Evolutionary conservation across 2,797 vertebrate genomes (phyloP).

Genomic region (Rhynchotus rufescens): DNA sequence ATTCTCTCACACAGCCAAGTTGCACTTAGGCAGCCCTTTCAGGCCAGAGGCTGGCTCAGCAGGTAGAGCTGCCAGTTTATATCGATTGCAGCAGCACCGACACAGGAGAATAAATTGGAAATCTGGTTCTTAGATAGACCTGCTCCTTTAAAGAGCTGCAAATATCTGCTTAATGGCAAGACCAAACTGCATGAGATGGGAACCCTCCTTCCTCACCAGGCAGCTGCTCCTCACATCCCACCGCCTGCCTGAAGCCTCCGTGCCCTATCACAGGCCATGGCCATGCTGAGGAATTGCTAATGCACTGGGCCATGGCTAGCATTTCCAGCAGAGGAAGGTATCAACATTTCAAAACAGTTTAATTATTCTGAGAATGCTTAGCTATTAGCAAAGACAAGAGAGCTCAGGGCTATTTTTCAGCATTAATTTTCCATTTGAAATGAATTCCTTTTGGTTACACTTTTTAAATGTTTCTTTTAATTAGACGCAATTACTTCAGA

Average conservation of each 20-base stretch:
- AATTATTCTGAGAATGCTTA: conserved; percentile 85
- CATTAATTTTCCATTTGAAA: conserved; percentile 90
- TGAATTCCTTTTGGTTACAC: conserved; percentile 91
- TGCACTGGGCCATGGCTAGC: conserved; percentile 40
- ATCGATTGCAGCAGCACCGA: not conserved
- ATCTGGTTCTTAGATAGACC: not conserved
- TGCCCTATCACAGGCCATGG: not conserved
- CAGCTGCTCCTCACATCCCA: not conserved
- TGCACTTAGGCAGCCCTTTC: not conserved
- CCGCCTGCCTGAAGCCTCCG: not conserved
- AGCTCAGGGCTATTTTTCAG: conserved; percentile 88
- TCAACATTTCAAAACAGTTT: conserved; percentile 84
- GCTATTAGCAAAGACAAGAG: conserved; percentile 86
- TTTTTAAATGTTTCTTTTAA: conserved; percentile 92
- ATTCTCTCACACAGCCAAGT: not conserved
- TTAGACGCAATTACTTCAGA: conserved; percentile 91
- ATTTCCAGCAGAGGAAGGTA: conserved; percentile 72
- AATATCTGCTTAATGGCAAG: not conserved
- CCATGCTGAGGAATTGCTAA: not conserved
- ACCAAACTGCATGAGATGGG: not conserved
- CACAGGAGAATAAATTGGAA: not conserved
- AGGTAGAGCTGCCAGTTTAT: not conserved
- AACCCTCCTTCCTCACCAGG: not conserved
- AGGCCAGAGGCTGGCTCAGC: not conserved
- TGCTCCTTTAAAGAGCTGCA: not conserved